These are phyloP conservation scores for Abrostola tripartita DNA, from an alignment of 2,888 invertebrate species.

Conservation along the genomic window DNA sequence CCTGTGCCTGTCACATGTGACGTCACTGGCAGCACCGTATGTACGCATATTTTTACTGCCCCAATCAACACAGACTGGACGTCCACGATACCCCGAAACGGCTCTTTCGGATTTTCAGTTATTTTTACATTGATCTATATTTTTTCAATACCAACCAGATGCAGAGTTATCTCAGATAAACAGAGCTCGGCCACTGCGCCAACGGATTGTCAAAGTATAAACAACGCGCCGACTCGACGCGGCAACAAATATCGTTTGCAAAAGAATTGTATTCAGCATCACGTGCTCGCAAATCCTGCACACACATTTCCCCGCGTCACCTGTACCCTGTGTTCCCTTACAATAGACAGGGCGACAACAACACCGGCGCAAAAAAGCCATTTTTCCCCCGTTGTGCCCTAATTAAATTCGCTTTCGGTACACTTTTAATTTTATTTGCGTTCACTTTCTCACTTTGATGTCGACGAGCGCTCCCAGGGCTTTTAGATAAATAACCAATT, in stretches of 20 bases:
- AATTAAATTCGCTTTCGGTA: conserved; percentile 83
- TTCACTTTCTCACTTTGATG: conserved; percentile 79
- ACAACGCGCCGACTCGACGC: conserved; percentile 23
- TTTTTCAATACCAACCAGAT: no score
- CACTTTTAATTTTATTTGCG: conserved; percentile 84
- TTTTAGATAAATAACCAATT: conserved; percentile 85
- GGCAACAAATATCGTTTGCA: conserved; percentile 21
- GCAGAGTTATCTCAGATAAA: background rate
- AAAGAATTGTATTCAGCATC: conserved; percentile 41
- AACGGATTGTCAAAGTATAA: conserved; percentile 20
- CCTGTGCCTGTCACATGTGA: background rate
- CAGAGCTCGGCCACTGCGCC: background rate
- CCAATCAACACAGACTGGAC: conserved; percentile 44
- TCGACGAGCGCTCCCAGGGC: conserved; percentile 69
- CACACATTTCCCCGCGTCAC: conserved; percentile 43
- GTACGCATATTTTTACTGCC: conserved; percentile 22
- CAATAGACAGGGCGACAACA: conserved; percentile 56
- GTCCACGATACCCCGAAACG: background rate
- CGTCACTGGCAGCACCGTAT: background rate
- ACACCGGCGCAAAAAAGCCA: conserved; percentile 58
- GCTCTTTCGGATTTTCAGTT: background rate
- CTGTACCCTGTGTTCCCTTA: conserved; percentile 33
- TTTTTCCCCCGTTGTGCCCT: conserved; percentile 76
- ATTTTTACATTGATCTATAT: background rate
- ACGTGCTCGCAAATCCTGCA: conserved; percentile 50